Evolutionary conservation across 2,888 invertebrate genomes (phyloP), one percentile per base, ranked within the genome.

Genomic region (Volucella inflata): DNA sequence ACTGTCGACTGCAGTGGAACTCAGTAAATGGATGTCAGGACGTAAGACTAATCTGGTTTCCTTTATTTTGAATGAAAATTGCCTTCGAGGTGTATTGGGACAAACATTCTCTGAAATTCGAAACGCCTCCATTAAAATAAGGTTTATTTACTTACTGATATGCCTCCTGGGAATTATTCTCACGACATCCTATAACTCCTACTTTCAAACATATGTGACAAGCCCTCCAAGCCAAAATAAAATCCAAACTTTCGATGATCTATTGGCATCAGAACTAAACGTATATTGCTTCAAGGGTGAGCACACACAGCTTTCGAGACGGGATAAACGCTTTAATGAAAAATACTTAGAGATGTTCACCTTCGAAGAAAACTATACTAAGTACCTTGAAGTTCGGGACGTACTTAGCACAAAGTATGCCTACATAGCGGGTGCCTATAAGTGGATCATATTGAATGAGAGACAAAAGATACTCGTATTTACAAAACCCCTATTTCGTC

Each of bases 401-500:
- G 84, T 89, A 0, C 87, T 89, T 8, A 87, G 90, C n/a, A 90
- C 88, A 0, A 76, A 89, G 4, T 90, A 87, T 50, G 90, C 89
- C 0, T 91, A 89, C 38, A 80, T 89, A 81, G 87, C 90, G 59
- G 82, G 89, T 16, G 87, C 81, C 4, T 87, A 87, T 0, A 89
- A 90, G 50, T 90, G 90, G 90, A 60, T 77, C 0, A 88, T 90
- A 9, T 51, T 90, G 10, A 87, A 85, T 1, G 90, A 89, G 16
- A 91, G 90, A 64, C 91, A 91, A 30, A 88, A 88, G 46, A 68
- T 89, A n/a, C n/a, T n/a, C n/a, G n/a, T n/a, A 0, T 91, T 91
- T n/a, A 88, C 88, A 0, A 85, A 82, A 1, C 89, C 89, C 0
- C 12, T 91, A 1, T 91, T 91, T 65, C 89, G 89, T 0, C 71